Evolutionary conservation across 1,140 invertebrate genomes (phyloP), one percentile per base, ranked within the genome.

Genomic region (Caenorhabditis remanei): DNA sequence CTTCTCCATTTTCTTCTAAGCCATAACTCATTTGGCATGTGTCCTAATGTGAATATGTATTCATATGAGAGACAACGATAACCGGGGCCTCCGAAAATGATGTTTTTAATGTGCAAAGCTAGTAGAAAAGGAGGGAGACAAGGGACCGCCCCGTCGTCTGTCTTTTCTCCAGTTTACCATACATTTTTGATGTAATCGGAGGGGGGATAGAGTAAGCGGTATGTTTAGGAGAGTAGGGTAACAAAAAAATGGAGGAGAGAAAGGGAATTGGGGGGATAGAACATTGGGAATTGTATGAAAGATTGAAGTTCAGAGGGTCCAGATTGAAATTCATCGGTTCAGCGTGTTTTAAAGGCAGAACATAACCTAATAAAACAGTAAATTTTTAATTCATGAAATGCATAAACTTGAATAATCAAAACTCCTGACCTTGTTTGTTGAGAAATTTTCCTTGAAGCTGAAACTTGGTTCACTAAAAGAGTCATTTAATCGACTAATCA

Each of bases 11-110:
- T 32, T 63, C 21, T 14, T 11, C 21, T 32, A 11, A 67, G 14
- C 41, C 43, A 50, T 79, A 79, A 79, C 46, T 79, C 71, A 79
- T 79, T 79, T 79, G 71, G 46, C 71, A 79, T 50, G 46, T 48
- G 71, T 24, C 21, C 71, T 79, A 79, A 79, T 79, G 71, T 53
- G 71, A 79, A 79, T 43, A 46, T 43, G 53, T 21, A 79, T 11
- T 13, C 13, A 53, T 79, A 11, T 1, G 41, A 11, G 24, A 7
- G 19, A 1, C 11, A 11, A 71, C 11, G 41, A 71, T 4, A 46
- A 14, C 11, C 11, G 24, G 46, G 24, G 21, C 4, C 32, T 4
- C 46, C 71, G 6, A 32, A 32, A 79, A 79, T 48, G 71, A 79
- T 79, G 71, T 79, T 79, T 79, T 50, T 50, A 79, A 79, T 79